phyloP scores from a whole-genome alignment of 2,113 vertebrate genomes.

The Pluvialis apricaria region DNA sequence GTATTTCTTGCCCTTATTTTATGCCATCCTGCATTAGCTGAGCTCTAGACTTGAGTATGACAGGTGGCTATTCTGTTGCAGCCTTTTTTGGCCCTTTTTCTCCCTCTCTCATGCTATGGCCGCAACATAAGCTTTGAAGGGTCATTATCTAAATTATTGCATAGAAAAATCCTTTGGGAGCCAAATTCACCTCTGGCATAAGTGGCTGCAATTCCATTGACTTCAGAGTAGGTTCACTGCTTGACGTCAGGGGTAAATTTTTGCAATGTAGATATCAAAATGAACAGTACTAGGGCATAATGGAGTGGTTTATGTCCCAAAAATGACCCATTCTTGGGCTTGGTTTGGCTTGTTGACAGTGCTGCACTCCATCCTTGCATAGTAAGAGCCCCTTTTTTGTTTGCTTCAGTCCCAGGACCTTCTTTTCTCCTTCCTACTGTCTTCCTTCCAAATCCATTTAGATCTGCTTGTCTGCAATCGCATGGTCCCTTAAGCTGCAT shows the following conservation, averaged over 20 bases:
- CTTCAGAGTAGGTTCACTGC: not conserved
- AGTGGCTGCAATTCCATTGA: constrained; percentile 25
- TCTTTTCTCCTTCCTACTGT: not conserved
- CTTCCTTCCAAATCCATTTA: not conserved
- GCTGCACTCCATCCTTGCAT: not conserved
- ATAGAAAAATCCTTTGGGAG: not conserved
- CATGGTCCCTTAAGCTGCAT: not conserved
- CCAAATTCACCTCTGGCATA: constrained; percentile 13
- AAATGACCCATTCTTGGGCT: not conserved
- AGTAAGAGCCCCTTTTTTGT: not conserved
- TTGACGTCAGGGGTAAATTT: constrained; percentile 9
- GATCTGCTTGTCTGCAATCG: not conserved
- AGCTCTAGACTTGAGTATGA: not conserved
- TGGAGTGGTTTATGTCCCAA: not conserved
- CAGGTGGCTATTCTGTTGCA: not conserved
- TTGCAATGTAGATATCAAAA: constrained; percentile 31
- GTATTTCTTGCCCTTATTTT: not conserved
- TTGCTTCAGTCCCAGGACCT: not conserved
- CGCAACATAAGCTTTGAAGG: not conserved
- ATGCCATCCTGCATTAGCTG: not conserved
- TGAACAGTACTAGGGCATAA: not conserved
- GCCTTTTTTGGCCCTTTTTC: not conserved
- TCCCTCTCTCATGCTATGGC: not conserved
- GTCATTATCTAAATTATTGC: not conserved
- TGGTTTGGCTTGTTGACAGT: not conserved